A percentile compares a stretch with the other conserved stretches of the same genome.
Evolutionary conservation across 2,113 vertebrate genomes (phyloP).

Genomic region (Dascyllus trimaculatus): DNA sequence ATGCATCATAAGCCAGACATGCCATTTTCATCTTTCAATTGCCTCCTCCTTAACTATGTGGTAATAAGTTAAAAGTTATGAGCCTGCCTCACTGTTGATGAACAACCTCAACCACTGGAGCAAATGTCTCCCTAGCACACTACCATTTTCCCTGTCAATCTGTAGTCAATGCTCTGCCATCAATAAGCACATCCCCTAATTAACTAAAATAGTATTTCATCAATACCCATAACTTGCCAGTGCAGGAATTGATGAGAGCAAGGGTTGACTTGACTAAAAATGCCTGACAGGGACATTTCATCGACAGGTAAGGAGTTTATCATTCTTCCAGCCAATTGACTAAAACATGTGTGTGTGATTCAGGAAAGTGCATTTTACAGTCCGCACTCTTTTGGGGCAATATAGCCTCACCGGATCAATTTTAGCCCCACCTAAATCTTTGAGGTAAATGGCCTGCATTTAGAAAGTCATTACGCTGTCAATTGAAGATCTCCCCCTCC

Average conservation of each 20-base stretch:
- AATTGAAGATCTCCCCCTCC: conserved; percentile 56
- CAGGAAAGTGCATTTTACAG: conserved; percentile 60
- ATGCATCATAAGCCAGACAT: conserved; percentile 25
- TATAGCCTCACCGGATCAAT: conserved; percentile 46
- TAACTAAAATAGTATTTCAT: conserved; percentile 82
- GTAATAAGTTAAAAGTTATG: conserved; percentile 42
- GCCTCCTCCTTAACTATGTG: conserved; percentile 4
- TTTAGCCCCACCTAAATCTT: conserved; percentile 48
- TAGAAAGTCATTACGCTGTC: conserved; percentile 76
- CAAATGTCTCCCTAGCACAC: conserved; percentile 34
- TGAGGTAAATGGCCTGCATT: conserved; percentile 57
- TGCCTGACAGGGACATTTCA: conserved; percentile 65
- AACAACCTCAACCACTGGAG: conserved; percentile 30
- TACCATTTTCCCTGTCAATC: conserved; percentile 62
- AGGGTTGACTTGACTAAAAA: conserved; percentile 71
- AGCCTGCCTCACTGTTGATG: conserved; percentile 34
- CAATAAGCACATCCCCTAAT: conserved; percentile 85
- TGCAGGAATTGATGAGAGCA: conserved; percentile 71
- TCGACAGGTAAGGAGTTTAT: conserved; percentile 73
- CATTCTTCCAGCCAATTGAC: conserved; percentile 59
- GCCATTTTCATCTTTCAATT: background rate
- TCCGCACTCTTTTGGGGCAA: conserved; percentile 20
- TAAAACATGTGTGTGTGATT: conserved; percentile 54
- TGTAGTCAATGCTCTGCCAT: conserved; percentile 61
- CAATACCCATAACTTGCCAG: conserved; percentile 77